Evolutionary conservation across 2,888 invertebrate genomes (phyloP), one percentile per base, ranked within the genome.

Genomic region (Trichogramma dendrolimi): DNA sequence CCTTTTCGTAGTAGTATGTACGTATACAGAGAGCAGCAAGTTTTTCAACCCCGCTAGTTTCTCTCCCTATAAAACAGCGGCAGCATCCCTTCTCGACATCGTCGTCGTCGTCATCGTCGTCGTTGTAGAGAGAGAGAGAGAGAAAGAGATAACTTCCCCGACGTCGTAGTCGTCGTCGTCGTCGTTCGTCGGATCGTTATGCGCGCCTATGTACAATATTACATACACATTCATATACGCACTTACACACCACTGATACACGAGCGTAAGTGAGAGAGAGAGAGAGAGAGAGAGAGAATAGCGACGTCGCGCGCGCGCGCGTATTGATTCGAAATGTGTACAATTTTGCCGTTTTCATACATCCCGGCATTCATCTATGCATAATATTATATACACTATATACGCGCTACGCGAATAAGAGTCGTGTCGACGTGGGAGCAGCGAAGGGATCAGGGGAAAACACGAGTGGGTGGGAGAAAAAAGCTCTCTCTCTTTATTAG

Each of bases 401-500:
- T 3, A 27, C 27, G 27, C 27, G 0, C 1, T 14, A 62, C 56
- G 44, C 52, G 51, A 56, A n/a, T n/a, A 14, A 53, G 62, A 58
- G 51, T 27, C 53, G 61, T 54, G 62, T 55, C 55, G 51, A 10
- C 60, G 46, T 47, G 60, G 27, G 64, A 53, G 54, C 27, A 57
- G 46, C 54, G 58, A 54, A 56, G 38, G 54, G 44, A 59, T 44
- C 8, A 40, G 60, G 8, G n/a, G 47, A 50, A 43, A 58, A 11
- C 38, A 38, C 40, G 54, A 1, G 43, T 6, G 54, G 14, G 54
- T 10, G 48, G 47, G 47, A 40, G 8, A 11, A 46, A 47, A 47
- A 11, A 65, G 62, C 64, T 64, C 56, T 60, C 55, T 58, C 42
- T 51, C 49, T 55, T 66, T 58, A 67, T 49, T 63, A 27, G 27